These are phyloP conservation scores for Oegoconia quadripuncta DNA, from an alignment of 2,888 invertebrate species.

Conservation along the genomic window DNA sequence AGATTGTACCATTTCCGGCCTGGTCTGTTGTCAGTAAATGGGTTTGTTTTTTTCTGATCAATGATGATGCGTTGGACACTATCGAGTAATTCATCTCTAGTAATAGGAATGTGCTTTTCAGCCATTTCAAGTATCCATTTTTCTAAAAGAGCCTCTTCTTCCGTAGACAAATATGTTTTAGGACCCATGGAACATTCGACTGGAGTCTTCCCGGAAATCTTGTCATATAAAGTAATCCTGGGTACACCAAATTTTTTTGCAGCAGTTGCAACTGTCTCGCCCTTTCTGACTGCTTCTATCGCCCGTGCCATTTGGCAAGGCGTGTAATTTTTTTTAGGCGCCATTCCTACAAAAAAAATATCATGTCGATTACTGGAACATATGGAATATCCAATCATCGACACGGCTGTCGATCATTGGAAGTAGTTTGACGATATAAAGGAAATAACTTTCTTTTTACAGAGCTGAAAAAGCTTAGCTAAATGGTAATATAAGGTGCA, in stretches of 20 bases:
- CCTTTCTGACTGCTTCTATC: background rate
- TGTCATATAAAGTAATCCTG: constrained; percentile 15
- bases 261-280: constrained; percentile 12
- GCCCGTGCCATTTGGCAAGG: background rate
- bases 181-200: constrained; percentile 21
- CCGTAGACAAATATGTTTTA: constrained; percentile 15
- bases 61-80: constrained; percentile 1
- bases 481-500: too few species aligned
- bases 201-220: constrained; percentile 15
- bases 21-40: constrained; percentile 1
- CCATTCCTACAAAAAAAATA: too few species aligned
- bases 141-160: constrained; percentile 13
- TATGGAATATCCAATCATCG: too few species aligned
- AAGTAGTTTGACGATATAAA: too few species aligned
- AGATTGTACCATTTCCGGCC: constrained; percentile 3
- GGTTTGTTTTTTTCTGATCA: background rate
- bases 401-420: too few species aligned
- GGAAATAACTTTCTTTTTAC: too few species aligned
- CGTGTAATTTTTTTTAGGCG: background rate
- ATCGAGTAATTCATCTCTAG: constrained; percentile 3
- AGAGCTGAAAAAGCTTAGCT: too few species aligned
- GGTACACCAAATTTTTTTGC: constrained; percentile 17
- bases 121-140: constrained; percentile 2
- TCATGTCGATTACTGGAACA: too few species aligned
- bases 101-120: constrained; percentile 3